Base-by-base conservation (phyloP, 2,888 invertebrate genomes). In the Orthosia cruda region DNA sequence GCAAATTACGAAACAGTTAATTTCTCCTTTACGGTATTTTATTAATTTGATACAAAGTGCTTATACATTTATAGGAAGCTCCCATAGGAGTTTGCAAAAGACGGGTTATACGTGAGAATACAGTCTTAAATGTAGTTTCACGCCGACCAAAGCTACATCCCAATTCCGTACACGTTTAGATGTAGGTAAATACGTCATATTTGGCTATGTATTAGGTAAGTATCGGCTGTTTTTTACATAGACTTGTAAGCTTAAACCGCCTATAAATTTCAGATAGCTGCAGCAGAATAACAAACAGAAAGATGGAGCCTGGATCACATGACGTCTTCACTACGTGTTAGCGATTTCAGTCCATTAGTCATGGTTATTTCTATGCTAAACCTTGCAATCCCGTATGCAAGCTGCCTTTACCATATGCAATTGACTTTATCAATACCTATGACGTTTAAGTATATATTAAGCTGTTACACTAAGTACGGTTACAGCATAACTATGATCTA, bases 261-360 rank as follows among this genome's bases (percentile, higher is more conserved):
- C 59, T 40, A 40, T 40, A 40, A 40, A 40, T 40, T 9, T 1
- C 40, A 9, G 40, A n/a, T n/a, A 40, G 40, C 40, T 40, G 40
- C 40, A 40, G 40, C 7, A 40, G 40, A 40, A 40, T 40, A 40
- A 9, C 40, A 40, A 40, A 2, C 40, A 40, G 40, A 40, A 40
- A 40, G 40, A 40, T 40, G 40, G n/a, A 16, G 40, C 7, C 54
- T 61, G 23, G 15, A 23, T 40, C 52, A 58, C 1, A 12, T 70
- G n/a, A 4, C 32, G 52, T 18, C 12, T 12, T 20, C 63, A 26
- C 15, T 54, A 62, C n/a, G 15, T 69, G 57, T 49, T n/a, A 13
- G 58, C 12, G 15, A 47, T 54, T 63, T 58, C 47, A 40, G n/a
- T n/a, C 18, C n/a, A 63, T 77, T 54, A 59, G n/a, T 64, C 26